Evolutionary conservation across 2,888 invertebrate genomes (phyloP), one percentile per base, ranked within the genome.

Genomic region (Cinara cedri): DNA sequence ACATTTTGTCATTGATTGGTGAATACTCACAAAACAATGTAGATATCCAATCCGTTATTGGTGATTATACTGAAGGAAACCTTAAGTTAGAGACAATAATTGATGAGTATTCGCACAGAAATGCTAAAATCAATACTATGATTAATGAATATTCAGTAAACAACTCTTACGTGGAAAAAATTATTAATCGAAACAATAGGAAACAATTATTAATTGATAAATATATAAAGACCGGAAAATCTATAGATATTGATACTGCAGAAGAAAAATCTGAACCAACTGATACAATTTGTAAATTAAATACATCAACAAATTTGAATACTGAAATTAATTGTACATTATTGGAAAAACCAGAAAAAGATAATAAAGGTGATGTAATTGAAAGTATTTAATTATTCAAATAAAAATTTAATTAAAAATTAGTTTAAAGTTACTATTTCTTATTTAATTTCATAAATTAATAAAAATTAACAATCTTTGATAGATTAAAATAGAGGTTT

Each of bases 1-100:
- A 63, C 21, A 51, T 74, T 51, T 21, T 74, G 42, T 21, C 62
- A 42, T 42, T 74, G 11, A 74, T 74, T 21, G 19, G 51, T 11
- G 74, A 74, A 74, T 74, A 74, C 21, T 74, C 74, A 10, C 74
- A 74, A 63, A 74, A 74, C 24, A 74, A 74, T 74, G 3, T 74
- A 16, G 24, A 74, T 54, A 74, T 74, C 19, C 74, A 74, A 42
- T 74, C 74, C 9, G 74, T 74, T 42, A 74, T 74, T 42, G 74
- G 74, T 63, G 63, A 74, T 54, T 74, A 63, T 54, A 16, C 74
- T n/a, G n/a, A 74, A 63, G 74, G 74, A 1, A 74, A 74, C 1
- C 16, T 21, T 4, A 74, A 74, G 14, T 74, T 74, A 11, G 74
- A 74, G n/a, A 63, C 74, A 21, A 74, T 74, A 63, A 74, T 74